Conservation (phyloP, 2,113 vertebrate species). For the Asarcornis scutulata region DNA sequence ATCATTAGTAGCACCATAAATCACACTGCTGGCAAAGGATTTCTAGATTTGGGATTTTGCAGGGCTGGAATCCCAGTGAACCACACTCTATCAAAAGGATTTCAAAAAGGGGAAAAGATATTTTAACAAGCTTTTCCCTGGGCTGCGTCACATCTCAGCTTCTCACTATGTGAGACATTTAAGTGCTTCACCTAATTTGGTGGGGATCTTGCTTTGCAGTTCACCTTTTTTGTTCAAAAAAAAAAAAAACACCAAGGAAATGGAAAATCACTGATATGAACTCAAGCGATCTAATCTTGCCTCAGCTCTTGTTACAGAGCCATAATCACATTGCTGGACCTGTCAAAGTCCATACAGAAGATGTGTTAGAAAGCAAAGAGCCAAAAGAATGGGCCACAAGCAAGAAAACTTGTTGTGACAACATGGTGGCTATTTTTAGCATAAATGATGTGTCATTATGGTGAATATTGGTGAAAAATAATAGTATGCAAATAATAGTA, state of each 20-base stretch:
- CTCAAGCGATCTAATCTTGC: neutral
- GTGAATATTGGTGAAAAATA: neutral
- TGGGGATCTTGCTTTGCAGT: slow-evolving; percentile 21
- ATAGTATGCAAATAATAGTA: neutral
- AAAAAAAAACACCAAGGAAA: neutral
- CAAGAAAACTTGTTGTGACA: neutral
- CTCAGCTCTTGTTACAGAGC: slow-evolving; percentile 28
- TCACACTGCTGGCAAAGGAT: neutral
- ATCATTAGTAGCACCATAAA: slow-evolving; percentile 21
- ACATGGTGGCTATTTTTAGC: neutral
- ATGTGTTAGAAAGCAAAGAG: neutral
- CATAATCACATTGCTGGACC: neutral
- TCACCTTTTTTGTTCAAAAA: neutral
- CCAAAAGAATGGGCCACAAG: neutral
- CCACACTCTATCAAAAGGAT: neutral
- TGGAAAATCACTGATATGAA: neutral
- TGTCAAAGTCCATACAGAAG: neutral
- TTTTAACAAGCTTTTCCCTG: slow-evolving; percentile 22
- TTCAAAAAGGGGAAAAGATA: neutral
- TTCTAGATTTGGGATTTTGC: neutral
- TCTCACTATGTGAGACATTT: rapidly evolving
- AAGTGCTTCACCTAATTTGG: neutral
- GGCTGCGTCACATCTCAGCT: neutral
- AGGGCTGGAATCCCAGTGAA: slow-evolving; percentile 11
- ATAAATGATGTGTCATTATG: neutral